Evolutionary conservation across 1,140 invertebrate species (phyloP), one percentile per base, ranked within the genome.

Genomic region (Oreohelix idahoensis): DNA sequence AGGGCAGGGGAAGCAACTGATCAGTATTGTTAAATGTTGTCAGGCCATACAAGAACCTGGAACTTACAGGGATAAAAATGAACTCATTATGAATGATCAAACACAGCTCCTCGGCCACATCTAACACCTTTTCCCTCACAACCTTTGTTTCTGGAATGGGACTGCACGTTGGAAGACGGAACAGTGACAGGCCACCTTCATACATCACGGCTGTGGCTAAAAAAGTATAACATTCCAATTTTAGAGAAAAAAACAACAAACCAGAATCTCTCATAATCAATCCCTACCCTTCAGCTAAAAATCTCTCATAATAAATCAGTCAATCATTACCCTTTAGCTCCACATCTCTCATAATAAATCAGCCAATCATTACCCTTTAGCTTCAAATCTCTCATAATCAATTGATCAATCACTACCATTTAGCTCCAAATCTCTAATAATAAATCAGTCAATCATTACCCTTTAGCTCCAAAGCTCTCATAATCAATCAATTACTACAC

Each of bases 51-150:
- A 45, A 45, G 15, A 79, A 32, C 23, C 20, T 26, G 11, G 0
- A 29, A 82, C 80, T 74, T 63, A 75, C 70, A 36, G 80, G 80
- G 26, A 82, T 8, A 75, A 82, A 82, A 20, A 82, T 82, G 36
- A 36, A 82, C 35, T 82, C 80, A 74, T 53, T 75, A 35, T 82
- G 80, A 36, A 82, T 35, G 29, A 82, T 75, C 26, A 58, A 29
- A 35, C 80, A 82, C 13, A 82, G 20, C 32, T 82, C 80, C 49
- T 82, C 71, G 5, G 80, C 80, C 35, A 75, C 26, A 36, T 74
- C 80, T 32, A 82, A 36, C 80, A 82, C 42, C 26, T 75, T 82
- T n/a, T 82, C 70, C 38, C 80, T 82, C 13, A 38, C 15, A 13
- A 82, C 70, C 38, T 81, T 81, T 32, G 26, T 51, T 39, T 82